phyloP scores from a whole-genome alignment of 2,797 vertebrate species.

The Pseudochirops cupreus region DNA sequence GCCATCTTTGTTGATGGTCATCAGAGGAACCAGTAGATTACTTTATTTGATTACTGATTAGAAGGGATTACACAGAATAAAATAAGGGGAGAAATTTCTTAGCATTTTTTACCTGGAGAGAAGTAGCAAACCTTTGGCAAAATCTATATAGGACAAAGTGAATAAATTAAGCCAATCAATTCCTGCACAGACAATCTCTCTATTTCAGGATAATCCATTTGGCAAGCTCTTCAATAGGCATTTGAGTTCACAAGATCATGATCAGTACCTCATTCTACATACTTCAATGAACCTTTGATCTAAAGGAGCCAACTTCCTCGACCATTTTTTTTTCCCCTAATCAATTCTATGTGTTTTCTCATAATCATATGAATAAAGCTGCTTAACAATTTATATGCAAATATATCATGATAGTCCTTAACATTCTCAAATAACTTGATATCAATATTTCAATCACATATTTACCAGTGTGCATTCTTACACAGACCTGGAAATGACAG shows the following conservation, averaged over 20 bases:
- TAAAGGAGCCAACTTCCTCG: background rate
- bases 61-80: background rate
- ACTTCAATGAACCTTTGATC: background rate
- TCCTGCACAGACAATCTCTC: background rate
- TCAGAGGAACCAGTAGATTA: background rate
- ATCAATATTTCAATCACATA: background rate
- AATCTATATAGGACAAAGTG: background rate
- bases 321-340: background rate
- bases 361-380: background rate
- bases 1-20: background rate
- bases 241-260: background rate
- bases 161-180: slow-evolving; percentile 22
- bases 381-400: background rate
- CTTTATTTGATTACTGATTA: slow-evolving; percentile 1
- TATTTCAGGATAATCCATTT: background rate
- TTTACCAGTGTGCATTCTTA: background rate
- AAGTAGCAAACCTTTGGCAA: background rate
- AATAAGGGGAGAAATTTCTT: slow-evolving; percentile 21
- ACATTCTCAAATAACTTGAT: background rate
- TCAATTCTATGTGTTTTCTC: background rate
- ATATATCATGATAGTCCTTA: background rate
- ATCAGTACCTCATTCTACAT: background rate
- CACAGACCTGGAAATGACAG: background rate
- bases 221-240: background rate
- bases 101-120: background rate